These are phyloP conservation scores for Telmatherina bonti DNA, from an alignment of 2,797 vertebrate genomes.

Conservation along the genomic window DNA sequence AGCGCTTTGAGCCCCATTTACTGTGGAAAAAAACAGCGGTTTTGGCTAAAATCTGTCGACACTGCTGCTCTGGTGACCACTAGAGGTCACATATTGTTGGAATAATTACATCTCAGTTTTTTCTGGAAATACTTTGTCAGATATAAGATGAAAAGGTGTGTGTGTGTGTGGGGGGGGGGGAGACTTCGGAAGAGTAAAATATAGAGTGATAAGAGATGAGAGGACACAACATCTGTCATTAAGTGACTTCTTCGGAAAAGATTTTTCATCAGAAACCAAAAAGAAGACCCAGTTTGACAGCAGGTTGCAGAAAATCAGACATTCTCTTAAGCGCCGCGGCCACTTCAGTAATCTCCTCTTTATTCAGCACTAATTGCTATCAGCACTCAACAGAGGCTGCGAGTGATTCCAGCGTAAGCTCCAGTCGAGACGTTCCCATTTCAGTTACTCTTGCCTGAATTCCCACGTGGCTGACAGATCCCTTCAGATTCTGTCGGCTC, in stretches of 20 bases:
- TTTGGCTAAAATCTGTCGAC: no score
- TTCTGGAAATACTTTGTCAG: not conserved
- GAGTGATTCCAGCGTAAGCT: slow-evolving; percentile 32
- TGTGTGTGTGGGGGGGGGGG: no score
- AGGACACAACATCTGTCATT: not conserved
- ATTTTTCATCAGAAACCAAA: not conserved
- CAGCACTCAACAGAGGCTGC: slow-evolving; percentile 56
- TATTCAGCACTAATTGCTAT: slow-evolving; percentile 66
- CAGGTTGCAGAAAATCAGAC: slow-evolving; percentile 7
- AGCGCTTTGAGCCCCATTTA: no score
- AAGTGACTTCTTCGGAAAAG: not conserved
- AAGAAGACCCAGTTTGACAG: slow-evolving; percentile 1
- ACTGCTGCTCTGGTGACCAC: no score
- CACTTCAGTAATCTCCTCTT: slow-evolving; percentile 47
- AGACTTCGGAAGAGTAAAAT: no score
- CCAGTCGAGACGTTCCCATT: slow-evolving; percentile 32
- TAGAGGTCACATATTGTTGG: not conserved
- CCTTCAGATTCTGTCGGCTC: slow-evolving; percentile 51
- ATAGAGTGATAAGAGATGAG: not conserved
- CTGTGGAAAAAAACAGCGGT: no score
- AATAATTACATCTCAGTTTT: not conserved
- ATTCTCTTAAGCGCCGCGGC: slow-evolving; percentile 19
- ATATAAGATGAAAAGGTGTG: not conserved
- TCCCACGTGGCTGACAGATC: slow-evolving; percentile 38
- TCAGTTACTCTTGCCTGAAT: slow-evolving; percentile 16